Conservation (phyloP, 2,888 invertebrate species). For the Torymus auratus region DNA sequence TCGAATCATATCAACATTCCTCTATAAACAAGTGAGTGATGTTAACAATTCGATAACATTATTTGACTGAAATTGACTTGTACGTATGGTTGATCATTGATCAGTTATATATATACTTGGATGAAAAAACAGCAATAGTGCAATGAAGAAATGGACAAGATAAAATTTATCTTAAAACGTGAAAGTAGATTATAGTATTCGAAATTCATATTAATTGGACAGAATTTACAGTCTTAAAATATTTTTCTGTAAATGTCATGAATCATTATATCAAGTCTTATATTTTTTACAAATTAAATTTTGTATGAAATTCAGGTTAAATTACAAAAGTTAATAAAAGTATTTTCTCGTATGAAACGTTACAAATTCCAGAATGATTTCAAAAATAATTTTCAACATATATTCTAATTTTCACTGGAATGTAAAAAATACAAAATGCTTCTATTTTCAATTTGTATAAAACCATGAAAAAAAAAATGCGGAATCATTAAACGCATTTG, state of each 20-base stretch:
- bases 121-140: slow-evolving; percentile 27
- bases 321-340: too few relatives aligned
- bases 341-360: too few relatives aligned
- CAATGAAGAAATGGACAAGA: slow-evolving; percentile 29
- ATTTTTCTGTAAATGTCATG: slow-evolving; percentile 33
- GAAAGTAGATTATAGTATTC: slow-evolving; percentile 7
- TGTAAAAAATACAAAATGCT: slow-evolving; percentile 9
- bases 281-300: slow-evolving; percentile 2
- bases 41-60: slow-evolving; percentile 24
- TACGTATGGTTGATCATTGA: slow-evolving; percentile 24
- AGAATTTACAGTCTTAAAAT: slow-evolving; percentile 72
- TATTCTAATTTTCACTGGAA: slow-evolving; percentile 33
- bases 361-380: not conserved
- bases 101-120: slow-evolving; percentile 10
- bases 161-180: slow-evolving; percentile 25
- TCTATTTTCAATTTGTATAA: not conserved
- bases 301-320: not conserved
- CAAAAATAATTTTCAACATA: slow-evolving; percentile 13
- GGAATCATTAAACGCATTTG: slow-evolving; percentile 16
- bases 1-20: slow-evolving; percentile 39
- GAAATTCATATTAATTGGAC: slow-evolving; percentile 69
- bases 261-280: slow-evolving; percentile 26
- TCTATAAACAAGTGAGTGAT: slow-evolving; percentile 2
- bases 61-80: slow-evolving; percentile 55
- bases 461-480: slow-evolving; percentile 18